These are phyloP conservation scores for Aleiodes alternator DNA, from an alignment of 2,888 invertebrate species.

Conservation along the genomic window DNA sequence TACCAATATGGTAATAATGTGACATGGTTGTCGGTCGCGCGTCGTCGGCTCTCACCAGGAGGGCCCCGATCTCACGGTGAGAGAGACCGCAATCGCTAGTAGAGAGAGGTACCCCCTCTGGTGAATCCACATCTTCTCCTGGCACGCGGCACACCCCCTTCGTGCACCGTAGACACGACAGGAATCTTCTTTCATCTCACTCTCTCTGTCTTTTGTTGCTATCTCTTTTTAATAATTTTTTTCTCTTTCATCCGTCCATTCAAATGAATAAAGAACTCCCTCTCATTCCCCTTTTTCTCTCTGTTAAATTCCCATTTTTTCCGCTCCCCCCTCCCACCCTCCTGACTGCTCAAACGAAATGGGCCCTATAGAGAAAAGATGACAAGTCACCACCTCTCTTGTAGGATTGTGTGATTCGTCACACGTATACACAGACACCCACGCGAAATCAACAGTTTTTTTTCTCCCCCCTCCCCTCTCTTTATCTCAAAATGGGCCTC, in stretches of 20 bases:
- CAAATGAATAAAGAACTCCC: conserved; percentile 17
- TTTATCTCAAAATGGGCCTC: conserved; percentile 22
- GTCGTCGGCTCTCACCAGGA: conserved; percentile 74
- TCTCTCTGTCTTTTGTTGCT: not conserved
- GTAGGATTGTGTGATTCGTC: conserved; percentile 11
- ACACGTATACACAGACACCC: conserved; percentile 6
- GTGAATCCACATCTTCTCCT: conserved; percentile 64
- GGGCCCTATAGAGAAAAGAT: conserved; percentile 34
- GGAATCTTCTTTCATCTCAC: conserved; percentile 23
- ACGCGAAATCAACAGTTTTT: conserved; percentile 9
- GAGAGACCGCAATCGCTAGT: conserved; percentile 60
- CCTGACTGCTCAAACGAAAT: conserved; percentile 8
- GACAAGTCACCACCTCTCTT: conserved; percentile 41
- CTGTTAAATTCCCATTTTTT: conserved; percentile 14
- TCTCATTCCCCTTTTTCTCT: conserved; percentile 18
- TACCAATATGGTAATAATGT: conserved; percentile 73
- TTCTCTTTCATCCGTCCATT: conserved; percentile 29
- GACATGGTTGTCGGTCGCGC: conserved; percentile 75
- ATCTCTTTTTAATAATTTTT: conserved; percentile 7
- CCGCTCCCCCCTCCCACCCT: not conserved
- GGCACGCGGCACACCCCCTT: conserved; percentile 73
- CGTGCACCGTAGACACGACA: conserved; percentile 53
- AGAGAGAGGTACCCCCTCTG: conserved; percentile 68
- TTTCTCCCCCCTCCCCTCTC: not conserved
- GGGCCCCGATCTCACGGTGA: conserved; percentile 70